A percentile compares a stretch with the other conserved stretches of the same genome.
Evolutionary conservation across 1,140 invertebrate genomes (phyloP).

Genomic region (Drosophila kikkawai): DNA sequence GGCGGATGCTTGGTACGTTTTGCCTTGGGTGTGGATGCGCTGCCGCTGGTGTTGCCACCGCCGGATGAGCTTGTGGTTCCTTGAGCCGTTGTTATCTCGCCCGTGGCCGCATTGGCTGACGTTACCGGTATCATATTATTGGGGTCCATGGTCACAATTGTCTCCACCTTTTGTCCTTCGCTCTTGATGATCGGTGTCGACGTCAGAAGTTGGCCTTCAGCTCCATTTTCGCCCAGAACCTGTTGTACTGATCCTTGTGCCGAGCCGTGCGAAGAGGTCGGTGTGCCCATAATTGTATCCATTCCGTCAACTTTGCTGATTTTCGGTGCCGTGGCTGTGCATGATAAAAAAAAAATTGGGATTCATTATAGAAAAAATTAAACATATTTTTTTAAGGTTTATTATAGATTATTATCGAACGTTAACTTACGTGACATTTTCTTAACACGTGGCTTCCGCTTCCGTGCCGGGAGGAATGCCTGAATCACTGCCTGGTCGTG

Average conservation of each 20-base stretch:
- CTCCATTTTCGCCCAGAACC: conserved; percentile 77
- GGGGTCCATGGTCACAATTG: conserved; percentile 82
- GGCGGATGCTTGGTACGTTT: conserved; percentile 78
- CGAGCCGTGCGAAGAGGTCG: conserved; percentile 68
- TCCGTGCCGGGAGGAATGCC: conserved; percentile 85
- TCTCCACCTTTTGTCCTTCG: conserved; percentile 80
- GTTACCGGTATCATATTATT: conserved; percentile 80
- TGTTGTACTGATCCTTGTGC: conserved; percentile 58
- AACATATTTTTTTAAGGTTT: not conserved
- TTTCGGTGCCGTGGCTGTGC: conserved; percentile 76
- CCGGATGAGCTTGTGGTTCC: conserved; percentile 58
- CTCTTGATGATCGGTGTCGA: conserved; percentile 81
- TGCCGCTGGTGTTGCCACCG: conserved; percentile 58
- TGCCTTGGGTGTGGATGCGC: conserved; percentile 59
- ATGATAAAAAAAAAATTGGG: not conserved
- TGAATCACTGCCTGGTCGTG: conserved; percentile 85
- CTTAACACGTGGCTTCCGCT: conserved; percentile 84
- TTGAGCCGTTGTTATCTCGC: conserved; percentile 68
- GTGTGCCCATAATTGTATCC: conserved; percentile 79
- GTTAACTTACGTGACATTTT: conserved; percentile 80
- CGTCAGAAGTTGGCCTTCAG: conserved; percentile 63
- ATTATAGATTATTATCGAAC: not conserved
- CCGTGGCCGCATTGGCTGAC: conserved; percentile 72
- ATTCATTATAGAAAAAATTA: not conserved
- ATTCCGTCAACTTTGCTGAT: conserved; percentile 84